Conservation (phyloP, 2,888 invertebrate species). For the Amphipoea lucens region DNA sequence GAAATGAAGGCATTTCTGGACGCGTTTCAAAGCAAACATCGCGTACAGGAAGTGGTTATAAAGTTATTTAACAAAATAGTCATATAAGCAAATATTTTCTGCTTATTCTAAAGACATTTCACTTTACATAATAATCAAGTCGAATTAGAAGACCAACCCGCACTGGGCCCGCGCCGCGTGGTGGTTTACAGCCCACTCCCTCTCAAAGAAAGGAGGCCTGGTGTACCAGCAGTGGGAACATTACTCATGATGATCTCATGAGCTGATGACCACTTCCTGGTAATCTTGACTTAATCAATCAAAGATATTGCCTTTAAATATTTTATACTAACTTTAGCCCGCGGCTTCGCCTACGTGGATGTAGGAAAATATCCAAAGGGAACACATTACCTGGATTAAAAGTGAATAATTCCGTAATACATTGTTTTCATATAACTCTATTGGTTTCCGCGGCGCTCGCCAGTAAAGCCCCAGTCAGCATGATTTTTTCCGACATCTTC, state of each 20-base stretch:
- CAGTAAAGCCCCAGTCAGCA: not conserved
- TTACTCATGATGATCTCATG: too few species aligned
- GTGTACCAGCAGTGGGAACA: too few species aligned
- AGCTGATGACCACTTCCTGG: not conserved
- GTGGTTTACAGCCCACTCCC: too few species aligned
- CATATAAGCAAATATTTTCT: not conserved
- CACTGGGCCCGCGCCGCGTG: too few species aligned
- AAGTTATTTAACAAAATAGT: conserved; percentile 17
- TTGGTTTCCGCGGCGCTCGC: not conserved
- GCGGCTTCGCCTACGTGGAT: too few species aligned
- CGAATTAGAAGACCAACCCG: not conserved
- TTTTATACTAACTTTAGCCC: not conserved
- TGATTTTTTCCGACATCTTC: not conserved
- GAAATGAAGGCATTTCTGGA: conserved; percentile 51
- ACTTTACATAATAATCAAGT: not conserved
- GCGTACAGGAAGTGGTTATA: conserved; percentile 32
- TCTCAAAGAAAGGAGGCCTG: too few species aligned
- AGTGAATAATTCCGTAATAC: too few species aligned
- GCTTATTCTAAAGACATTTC: not conserved
- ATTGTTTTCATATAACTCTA: not conserved
- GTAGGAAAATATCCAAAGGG: not conserved
- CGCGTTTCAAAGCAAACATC: conserved; percentile 43
- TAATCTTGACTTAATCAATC: not conserved
- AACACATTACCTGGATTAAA: not conserved
- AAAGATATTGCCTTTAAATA: too few species aligned